Conservation (phyloP, 2,888 invertebrate species). For the Gerris lacustris region DNA sequence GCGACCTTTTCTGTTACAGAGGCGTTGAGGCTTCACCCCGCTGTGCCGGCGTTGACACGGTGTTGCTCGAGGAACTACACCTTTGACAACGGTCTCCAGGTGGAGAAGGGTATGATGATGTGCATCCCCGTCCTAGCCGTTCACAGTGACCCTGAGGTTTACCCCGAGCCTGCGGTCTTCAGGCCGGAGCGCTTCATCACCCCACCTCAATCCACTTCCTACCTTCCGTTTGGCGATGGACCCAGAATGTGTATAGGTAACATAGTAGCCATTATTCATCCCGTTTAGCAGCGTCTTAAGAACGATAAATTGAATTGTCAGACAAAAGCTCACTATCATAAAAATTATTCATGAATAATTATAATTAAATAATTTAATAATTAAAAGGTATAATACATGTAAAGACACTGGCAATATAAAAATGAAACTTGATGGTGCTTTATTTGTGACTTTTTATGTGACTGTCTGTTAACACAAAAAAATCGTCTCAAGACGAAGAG, state of each 20-base stretch:
- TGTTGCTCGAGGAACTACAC: slow-evolving; percentile 8
- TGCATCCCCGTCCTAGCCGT: slow-evolving; percentile 6
- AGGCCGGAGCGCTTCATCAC: slow-evolving; percentile 13
- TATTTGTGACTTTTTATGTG: too few species aligned
- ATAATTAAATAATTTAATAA: too few species aligned
- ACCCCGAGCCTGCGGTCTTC: slow-evolving; percentile 12
- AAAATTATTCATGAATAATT: too few species aligned
- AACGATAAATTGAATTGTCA: too few species aligned
- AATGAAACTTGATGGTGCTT: too few species aligned
- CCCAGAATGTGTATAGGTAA: slow-evolving; percentile 15
- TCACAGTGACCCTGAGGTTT: slow-evolving; percentile 10
- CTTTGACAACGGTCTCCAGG: slow-evolving; percentile 10
- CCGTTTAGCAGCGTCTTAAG: too few species aligned
- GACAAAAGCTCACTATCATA: too few species aligned
- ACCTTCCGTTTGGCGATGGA: slow-evolving; percentile 14
- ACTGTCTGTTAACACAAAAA: too few species aligned
- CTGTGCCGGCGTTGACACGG: not conserved
- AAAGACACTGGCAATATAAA: too few species aligned
- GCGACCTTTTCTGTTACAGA: not conserved
- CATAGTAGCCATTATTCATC: too few species aligned
- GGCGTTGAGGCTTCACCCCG: not conserved
- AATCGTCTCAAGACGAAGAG: too few species aligned
- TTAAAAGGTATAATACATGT: too few species aligned
- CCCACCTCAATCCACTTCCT: not conserved
- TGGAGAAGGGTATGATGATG: not conserved